Percentiles rank a stretch among this genome's conserved stretches.
These are phyloP conservation scores for Lottia gigantea DNA, from an alignment of 2,888 invertebrate genomes.

Conservation along the genomic window DNA sequence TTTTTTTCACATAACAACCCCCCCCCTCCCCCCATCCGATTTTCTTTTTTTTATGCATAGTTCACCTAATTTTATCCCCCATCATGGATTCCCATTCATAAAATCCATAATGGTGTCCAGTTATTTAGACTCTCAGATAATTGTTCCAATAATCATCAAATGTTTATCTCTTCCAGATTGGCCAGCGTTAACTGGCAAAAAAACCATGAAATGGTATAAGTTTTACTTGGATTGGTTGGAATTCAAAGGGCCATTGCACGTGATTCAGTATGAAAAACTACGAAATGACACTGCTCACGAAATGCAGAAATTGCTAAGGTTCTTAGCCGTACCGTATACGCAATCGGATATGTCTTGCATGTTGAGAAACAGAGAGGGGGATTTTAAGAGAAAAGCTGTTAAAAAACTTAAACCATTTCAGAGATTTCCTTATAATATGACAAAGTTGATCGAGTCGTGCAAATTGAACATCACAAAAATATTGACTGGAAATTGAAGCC, in stretches of 20 bases:
- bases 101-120: too few relatives aligned
- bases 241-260: constrained; percentile 33
- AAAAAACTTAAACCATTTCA: not conserved
- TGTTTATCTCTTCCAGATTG: constrained; percentile 31
- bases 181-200: constrained; percentile 26
- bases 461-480: not conserved
- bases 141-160: not conserved
- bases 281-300: constrained; percentile 21
- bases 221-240: constrained; percentile 37
- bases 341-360: constrained; percentile 31
- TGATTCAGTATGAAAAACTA: constrained; percentile 31
- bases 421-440: not conserved
- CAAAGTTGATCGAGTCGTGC: not conserved
- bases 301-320: constrained; percentile 27
- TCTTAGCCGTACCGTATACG: constrained; percentile 26
- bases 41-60: too few relatives aligned
- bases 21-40: too few relatives aligned
- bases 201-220: constrained; percentile 28
- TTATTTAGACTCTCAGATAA: too few relatives aligned
- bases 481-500: too few relatives aligned
- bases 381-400: constrained; percentile 23
- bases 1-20: too few relatives aligned
- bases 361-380: constrained; percentile 27
- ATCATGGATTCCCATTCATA: too few relatives aligned
- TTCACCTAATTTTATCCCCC: too few relatives aligned